These are phyloP conservation scores for Ceriagrion tenellum DNA, from an alignment of 2,888 invertebrate genomes.

Conservation along the genomic window DNA sequence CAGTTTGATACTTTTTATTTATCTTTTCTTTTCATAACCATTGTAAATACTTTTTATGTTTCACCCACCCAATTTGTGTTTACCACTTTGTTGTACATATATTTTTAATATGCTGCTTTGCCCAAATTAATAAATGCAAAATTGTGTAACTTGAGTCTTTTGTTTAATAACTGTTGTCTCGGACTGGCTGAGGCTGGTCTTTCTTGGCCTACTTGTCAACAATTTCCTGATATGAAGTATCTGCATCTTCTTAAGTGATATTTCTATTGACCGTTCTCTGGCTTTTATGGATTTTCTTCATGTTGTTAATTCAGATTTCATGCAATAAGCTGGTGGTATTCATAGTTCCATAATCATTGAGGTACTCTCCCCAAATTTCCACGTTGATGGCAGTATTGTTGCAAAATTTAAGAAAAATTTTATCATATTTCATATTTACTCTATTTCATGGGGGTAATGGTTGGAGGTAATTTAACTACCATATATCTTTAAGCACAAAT, in stretches of 20 bases:
- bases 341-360: background rate
- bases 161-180: background rate
- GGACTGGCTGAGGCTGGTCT: background rate
- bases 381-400: background rate
- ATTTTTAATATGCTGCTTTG: background rate
- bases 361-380: background rate
- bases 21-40: background rate
- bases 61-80: background rate
- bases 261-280: background rate
- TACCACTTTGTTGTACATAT: background rate
- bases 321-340: background rate
- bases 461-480: background rate
- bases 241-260: background rate
- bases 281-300: background rate
- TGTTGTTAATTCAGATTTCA: background rate
- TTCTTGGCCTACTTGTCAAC: background rate
- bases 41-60: background rate
- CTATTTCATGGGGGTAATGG: background rate
- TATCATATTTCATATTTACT: background rate
- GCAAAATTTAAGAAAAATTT: background rate
- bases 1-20: background rate
- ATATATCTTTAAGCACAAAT: too few species aligned
- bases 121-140: background rate
- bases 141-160: background rate
- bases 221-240: background rate